Evolutionary conservation across 2,888 invertebrate genomes (phyloP), one percentile per base, ranked within the genome.

Genomic region (Noctua janthina): DNA sequence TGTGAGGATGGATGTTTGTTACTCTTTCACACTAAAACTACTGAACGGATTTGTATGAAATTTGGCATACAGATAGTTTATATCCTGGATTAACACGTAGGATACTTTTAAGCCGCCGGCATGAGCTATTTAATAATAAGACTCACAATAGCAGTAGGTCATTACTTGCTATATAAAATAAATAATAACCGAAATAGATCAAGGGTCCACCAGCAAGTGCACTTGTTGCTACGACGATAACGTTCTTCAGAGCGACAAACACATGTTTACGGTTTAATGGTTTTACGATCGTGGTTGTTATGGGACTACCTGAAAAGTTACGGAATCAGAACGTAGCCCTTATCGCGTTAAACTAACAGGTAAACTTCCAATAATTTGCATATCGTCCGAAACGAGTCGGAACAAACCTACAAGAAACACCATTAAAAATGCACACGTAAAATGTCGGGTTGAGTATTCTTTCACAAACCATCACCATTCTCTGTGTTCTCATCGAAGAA

Each of bases 191-290:
- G 13, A 56, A 56, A n/a, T 29, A n/a, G 43, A 54, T 35, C 46
- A 23, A 56, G 11, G 11, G 23, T 74, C 11, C 10, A 54, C 43
- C 15, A 74, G 15, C 7, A 20, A 23, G 3, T 54, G 64, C 10
- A 39, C 66, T 66, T 66, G 66, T 39, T 66, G 23, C 75, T 76
- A n/a, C 23, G 59, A 20, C 46, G 66, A 62, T 73, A 73, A 73
- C 20, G 39, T 73, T 13, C 7, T 56, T n/a, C n/a, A 46, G 29
- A 15, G 15, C 43, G 39, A 68, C n/a, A 46, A 67, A 17, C 23
- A 54, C 46, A 56, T 13, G 54, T 74, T 76, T 35, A 62, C n/a
- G 39, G 54, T 43, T 35, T 49, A 10, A 35, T 10, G 29, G 54
- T 59, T 35, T 74, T 46, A 46, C 15, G 39, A n/a, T 76, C 20